Evolutionary conservation across 2,888 invertebrate genomes (phyloP), one percentile per base, ranked within the genome.

Genomic region (Dicyrtoma fusca): DNA sequence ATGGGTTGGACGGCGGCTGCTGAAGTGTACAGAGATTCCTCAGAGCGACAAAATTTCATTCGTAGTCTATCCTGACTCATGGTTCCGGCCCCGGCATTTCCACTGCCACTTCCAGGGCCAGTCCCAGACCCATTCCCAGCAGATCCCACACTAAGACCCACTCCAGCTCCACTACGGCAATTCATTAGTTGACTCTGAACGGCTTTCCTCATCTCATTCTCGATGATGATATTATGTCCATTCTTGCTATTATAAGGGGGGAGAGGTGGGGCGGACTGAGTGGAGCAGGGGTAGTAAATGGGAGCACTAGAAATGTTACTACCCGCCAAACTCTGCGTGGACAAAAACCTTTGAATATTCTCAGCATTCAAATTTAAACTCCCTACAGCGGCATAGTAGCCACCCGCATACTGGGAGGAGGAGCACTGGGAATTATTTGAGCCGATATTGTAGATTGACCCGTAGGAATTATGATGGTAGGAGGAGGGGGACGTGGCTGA

Each of bases 191-290:
- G 75, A 51, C 62, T 64, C 42, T 79, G 79, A 13, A 78, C 74
- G 13, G 79, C 77, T 74, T 79, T 78, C 69, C 80, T 69, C 80
- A 80, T 79, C n/a, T 79, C 80, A 76, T 80, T 80, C 73, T 80
- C 80, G 45, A 80, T 76, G 6, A 80, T 69, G 21, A 78, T 73
- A 14, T 49, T 49, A 6, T 51, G 51, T 25, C 45, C 44, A 19
- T 66, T n/a, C n/a, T 74, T 72, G 25, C 75, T 75, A 69, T 77
- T 80, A 65, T 79, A 79, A 4, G 77, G 80, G 42, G 80, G 80
- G 2, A 79, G 71, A 45, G 79, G 79, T 51, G 80, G 80, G 45
- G 80, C 80, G 47, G 79, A 79, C 53, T 80, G 80, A 19, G 78
- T 78, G 10, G 79, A 79, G 64, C 75, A 76, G 6, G 80, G 78